Percentiles rank a stretch among this genome's conserved stretches.
phyloP scores from a whole-genome alignment of 2,888 invertebrate genomes.

The Pristionchus maxplancki region DNA sequence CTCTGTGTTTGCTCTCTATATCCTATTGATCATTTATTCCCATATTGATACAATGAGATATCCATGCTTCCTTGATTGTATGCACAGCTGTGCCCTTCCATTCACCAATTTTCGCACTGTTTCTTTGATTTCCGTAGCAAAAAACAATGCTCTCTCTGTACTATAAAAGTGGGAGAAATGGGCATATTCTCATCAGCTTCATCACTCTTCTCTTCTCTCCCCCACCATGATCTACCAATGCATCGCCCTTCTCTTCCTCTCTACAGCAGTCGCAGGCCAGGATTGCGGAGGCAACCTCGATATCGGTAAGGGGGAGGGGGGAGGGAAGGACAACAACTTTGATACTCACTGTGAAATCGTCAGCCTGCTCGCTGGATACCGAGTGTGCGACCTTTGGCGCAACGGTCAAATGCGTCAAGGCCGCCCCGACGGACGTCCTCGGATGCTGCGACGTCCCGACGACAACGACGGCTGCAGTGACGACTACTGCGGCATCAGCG shows the following conservation, averaged over 20 bases:
- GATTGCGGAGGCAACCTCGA: not conserved
- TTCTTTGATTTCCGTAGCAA: not conserved
- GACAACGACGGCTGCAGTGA: not conserved
- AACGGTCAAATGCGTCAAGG: not conserved
- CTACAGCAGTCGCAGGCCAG: not conserved
- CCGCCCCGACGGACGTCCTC: not conserved
- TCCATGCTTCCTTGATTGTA: not conserved
- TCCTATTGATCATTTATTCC: not conserved
- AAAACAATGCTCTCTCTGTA: not conserved
- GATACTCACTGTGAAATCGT: no score
- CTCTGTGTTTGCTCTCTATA: not conserved
- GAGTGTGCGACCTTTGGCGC: not conserved
- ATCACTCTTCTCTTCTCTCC: not conserved
- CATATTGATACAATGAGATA: not conserved
- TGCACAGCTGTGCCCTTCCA: not conserved
- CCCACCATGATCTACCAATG: not conserved
- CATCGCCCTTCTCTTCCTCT: not conserved
- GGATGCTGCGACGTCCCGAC: constrained; percentile 20
- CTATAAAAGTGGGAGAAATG: not conserved
- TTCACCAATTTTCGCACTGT: not conserved
- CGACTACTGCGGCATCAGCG: no score
- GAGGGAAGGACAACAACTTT: no score
- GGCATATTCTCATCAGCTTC: not conserved
- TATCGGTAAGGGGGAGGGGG: not conserved
- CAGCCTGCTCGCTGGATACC: not conserved